Percentiles rank a stretch among this genome's conserved stretches.
Evolutionary conservation across 2,797 vertebrate genomes (phyloP).

Genomic region (Lagodon rhomboides): DNA sequence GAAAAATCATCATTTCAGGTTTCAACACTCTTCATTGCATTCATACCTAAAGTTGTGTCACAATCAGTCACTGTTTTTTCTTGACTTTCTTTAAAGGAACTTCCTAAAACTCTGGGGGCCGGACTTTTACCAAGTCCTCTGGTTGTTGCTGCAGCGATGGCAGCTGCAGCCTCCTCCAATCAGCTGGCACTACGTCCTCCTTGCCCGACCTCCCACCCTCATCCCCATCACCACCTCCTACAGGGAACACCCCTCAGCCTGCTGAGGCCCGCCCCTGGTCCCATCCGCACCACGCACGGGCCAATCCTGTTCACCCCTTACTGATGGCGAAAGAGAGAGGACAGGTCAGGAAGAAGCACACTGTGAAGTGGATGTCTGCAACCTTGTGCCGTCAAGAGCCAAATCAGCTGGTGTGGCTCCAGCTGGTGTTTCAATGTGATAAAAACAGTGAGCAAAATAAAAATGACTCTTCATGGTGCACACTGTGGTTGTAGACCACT

Average conservation of each 20-base stretch:
- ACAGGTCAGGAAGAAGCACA: conserved; percentile 81
- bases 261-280: conserved; percentile 89
- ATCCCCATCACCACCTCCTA: conserved; percentile 83
- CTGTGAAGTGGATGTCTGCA: conserved; percentile 76
- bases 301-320: conserved; percentile 93
- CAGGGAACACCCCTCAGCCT: conserved; percentile 90
- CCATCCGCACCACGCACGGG: conserved; percentile 90
- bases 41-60: not conserved
- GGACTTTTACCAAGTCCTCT: conserved; percentile 90
- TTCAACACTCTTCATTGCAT: conserved; percentile 2
- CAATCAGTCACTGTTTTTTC: not conserved
- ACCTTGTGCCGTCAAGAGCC: conserved; percentile 55
- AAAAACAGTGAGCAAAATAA: conserved; percentile 30
- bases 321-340: conserved; percentile 75
- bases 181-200: conserved; percentile 85
- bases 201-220: conserved; percentile 73
- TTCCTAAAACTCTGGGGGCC: conserved; percentile 88
- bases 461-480: conserved; percentile 49
- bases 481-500: conserved; percentile 51
- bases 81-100: conserved; percentile 85
- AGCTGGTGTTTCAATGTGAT: conserved; percentile 34
- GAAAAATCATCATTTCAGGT: not conserved
- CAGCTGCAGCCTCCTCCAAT: conserved; percentile 88
- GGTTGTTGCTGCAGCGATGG: conserved; percentile 89
- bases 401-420: conserved; percentile 46